These are phyloP conservation scores for Harmothoe impar DNA, from an alignment of 2,888 invertebrate species.

Conservation along the genomic window DNA sequence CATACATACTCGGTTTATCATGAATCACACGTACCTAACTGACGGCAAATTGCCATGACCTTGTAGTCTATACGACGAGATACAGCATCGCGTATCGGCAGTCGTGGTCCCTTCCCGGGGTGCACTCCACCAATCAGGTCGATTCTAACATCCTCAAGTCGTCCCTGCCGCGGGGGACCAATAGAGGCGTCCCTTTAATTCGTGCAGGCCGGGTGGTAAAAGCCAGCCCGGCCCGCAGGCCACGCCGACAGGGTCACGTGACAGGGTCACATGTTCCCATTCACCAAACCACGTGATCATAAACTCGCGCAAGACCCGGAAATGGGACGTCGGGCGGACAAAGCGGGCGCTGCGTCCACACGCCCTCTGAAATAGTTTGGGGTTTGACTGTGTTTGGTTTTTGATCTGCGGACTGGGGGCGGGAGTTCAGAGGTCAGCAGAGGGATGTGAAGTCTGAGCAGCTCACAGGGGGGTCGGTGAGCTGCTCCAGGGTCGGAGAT, in stretches of 20 bases:
- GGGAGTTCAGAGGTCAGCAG: slow-evolving; percentile 40
- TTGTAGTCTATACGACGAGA: no score
- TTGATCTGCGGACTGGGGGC: slow-evolving; percentile 49
- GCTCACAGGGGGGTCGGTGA: neutral
- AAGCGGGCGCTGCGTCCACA: neutral
- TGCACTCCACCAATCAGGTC: neutral
- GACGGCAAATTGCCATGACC: no score
- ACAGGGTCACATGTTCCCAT: neutral
- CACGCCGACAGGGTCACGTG: slow-evolving; percentile 3
- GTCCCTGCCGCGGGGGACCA: neutral
- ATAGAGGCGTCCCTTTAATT: slow-evolving; percentile 20
- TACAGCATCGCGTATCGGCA: no score
- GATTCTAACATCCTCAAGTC: slow-evolving; percentile 10
- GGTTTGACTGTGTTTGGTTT: slow-evolving; percentile 41
- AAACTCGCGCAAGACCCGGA: slow-evolving; percentile 23
- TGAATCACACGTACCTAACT: no score
- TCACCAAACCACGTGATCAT: slow-evolving; percentile 41
- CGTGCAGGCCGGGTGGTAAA: slow-evolving; percentile 25
- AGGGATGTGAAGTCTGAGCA: neutral
- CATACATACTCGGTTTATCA: no score
- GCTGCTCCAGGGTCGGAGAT: slow-evolving; percentile 8
- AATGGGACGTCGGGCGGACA: slow-evolving; percentile 8
- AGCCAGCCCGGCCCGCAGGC: neutral
- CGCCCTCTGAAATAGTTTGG: slow-evolving; percentile 28
- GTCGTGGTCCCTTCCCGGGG: neutral